Conservation (phyloP, 2,888 invertebrate genomes). For the Dryocosmus kuriphilus region DNA sequence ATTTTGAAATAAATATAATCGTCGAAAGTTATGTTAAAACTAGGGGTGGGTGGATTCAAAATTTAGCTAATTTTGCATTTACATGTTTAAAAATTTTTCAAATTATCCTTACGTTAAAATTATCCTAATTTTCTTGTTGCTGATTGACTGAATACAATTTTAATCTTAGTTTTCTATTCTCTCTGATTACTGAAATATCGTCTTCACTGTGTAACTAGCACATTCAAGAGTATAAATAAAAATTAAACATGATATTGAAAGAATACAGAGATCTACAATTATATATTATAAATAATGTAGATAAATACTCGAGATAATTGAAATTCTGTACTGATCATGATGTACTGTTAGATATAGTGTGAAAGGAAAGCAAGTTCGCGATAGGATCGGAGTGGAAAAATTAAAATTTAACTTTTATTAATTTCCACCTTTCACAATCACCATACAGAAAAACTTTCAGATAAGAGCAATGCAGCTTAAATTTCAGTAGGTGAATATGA, state of each 20-base stretch:
- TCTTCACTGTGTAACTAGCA: not conserved
- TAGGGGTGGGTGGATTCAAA: no score
- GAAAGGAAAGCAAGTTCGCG: not conserved
- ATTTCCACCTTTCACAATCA: not conserved
- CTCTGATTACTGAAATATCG: not conserved
- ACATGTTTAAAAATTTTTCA: no score
- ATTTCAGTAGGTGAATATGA: no score
- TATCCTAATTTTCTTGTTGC: no score
- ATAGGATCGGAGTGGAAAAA: slow-evolving; percentile 5
- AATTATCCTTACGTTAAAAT: no score
- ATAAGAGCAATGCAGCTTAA: no score
- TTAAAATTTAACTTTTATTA: not conserved
- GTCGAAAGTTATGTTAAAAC: no score
- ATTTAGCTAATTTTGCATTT: no score
- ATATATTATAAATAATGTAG: slow-evolving; percentile 15
- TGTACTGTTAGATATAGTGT: slow-evolving; percentile 10
- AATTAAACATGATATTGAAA: not conserved
- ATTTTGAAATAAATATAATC: no score
- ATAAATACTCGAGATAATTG: slow-evolving; percentile 4
- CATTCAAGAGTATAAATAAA: not conserved
- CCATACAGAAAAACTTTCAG: not conserved
- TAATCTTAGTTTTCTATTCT: not conserved
- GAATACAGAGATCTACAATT: not conserved
- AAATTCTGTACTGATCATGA: not conserved
- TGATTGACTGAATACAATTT: no score